These are phyloP conservation scores for Chrysotoxum bicinctum DNA, from an alignment of 2,888 invertebrate genomes.

Conservation along the genomic window DNA sequence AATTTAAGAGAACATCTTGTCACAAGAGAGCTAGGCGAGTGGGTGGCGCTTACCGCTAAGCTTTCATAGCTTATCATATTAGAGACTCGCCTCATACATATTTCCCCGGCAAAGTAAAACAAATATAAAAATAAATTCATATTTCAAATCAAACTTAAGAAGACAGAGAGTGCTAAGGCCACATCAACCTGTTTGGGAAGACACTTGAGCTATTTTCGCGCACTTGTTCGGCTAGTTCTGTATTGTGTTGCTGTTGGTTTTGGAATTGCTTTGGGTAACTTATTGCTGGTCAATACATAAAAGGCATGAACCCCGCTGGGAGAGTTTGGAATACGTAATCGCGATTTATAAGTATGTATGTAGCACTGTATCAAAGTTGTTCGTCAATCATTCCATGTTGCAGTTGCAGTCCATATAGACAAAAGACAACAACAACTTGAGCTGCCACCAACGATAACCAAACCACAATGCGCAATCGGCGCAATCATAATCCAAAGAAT, in stretches of 20 bases:
- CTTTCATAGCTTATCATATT: not conserved
- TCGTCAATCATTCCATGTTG: constrained; percentile 43
- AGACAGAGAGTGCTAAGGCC: not conserved
- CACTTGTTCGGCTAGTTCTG: not conserved
- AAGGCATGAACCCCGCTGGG: constrained; percentile 13
- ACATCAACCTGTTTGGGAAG: not conserved
- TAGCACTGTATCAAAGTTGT: not conserved
- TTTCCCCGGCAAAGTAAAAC: not conserved
- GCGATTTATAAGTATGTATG: not conserved
- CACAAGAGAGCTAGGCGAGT: not conserved
- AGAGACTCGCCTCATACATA: not conserved
- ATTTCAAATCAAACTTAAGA: not conserved
- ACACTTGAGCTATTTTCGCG: constrained; percentile 5
- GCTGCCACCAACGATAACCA: not conserved
- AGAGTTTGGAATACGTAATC: constrained; percentile 1
- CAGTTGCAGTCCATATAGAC: not conserved
- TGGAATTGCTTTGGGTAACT: not conserved
- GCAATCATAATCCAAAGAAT: constrained; percentile 54
- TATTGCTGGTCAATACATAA: not conserved
- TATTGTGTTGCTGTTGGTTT: not conserved
- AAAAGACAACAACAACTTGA: not conserved
- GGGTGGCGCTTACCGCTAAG: not conserved
- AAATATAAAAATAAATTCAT: not conserved
- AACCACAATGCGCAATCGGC: not conserved
- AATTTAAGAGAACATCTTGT: not conserved